Evolutionary conservation across 2,888 invertebrate genomes (phyloP).

Genomic region (Idaea aversata): DNA sequence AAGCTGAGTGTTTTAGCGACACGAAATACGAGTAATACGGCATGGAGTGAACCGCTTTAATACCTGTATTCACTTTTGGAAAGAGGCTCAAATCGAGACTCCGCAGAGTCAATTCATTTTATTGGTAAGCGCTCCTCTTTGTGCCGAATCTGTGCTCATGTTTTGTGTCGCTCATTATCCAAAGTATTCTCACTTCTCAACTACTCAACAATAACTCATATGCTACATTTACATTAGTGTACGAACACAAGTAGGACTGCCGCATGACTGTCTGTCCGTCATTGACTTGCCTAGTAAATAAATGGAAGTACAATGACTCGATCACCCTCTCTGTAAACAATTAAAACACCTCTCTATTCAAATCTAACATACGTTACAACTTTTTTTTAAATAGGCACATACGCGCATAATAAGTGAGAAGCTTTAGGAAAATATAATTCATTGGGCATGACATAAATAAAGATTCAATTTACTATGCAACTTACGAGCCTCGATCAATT

Average conservation of each 20-base stretch:
- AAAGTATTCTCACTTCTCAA: conserved; percentile 20
- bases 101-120: too few relatives aligned
- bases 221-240: conserved; percentile 10
- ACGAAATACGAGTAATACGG: not conserved
- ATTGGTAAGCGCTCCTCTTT: too few relatives aligned
- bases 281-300: conserved; percentile 52
- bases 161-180: conserved; percentile 25
- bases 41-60: not conserved
- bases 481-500: conserved; percentile 59
- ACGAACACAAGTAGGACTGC: conserved; percentile 58
- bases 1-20: conserved; percentile 27
- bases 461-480: conserved; percentile 61
- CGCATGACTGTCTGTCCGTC: conserved; percentile 43
- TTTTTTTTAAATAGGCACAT: conserved; percentile 63
- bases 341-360: conserved; percentile 51
- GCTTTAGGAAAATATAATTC: conserved; percentile 67
- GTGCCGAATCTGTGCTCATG: conserved; percentile 7
- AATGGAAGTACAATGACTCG: conserved; percentile 62
- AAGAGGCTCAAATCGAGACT: not conserved
- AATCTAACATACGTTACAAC: conserved; percentile 59
- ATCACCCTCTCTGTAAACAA: conserved; percentile 51
- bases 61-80: not conserved
- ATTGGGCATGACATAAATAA: conserved; percentile 62
- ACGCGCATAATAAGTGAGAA: conserved; percentile 62
- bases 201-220: conserved; percentile 6